Percentiles rank a stretch among this genome's conserved stretches.
Conservation (phyloP, 1,140 invertebrate species). For the Micrasema longulum region DNA sequence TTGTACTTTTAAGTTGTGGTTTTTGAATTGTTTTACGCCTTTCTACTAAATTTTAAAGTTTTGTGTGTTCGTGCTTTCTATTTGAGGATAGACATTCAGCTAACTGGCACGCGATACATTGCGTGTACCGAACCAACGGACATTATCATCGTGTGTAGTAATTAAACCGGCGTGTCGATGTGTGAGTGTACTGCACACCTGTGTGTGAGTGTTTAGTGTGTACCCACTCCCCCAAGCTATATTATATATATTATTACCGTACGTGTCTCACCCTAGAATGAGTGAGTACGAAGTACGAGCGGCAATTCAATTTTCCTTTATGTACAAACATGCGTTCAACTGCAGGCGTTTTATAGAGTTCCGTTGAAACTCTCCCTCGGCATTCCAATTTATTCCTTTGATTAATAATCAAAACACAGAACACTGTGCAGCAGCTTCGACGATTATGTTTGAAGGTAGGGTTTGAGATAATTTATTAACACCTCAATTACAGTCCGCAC, state of each 20-base stretch:
- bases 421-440: too few relatives aligned
- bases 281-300: neutral
- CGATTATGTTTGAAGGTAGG: too few relatives aligned
- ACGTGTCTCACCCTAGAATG: neutral
- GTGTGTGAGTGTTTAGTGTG: neutral
- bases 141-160: conserved; percentile 23
- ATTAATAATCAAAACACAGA: neutral
- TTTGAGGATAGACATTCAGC: conserved; percentile 10
- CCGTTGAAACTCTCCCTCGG: conserved; percentile 9
- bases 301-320: conserved; percentile 31
- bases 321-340: conserved; percentile 34
- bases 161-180: conserved; percentile 12
- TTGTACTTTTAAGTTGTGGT: too few relatives aligned
- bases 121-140: conserved; percentile 19
- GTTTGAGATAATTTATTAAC: too few relatives aligned
- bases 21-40: too few relatives aligned
- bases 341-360: conserved; percentile 28
- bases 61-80: neutral
- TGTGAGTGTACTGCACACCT: conserved; percentile 4
- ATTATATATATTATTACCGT: neutral
- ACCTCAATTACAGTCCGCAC: too few relatives aligned
- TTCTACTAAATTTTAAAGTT: too few relatives aligned
- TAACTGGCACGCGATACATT: conserved; percentile 32
- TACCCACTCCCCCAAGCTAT: conserved; percentile 24
- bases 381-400: conserved; percentile 1